phyloP scores from a whole-genome alignment of 2,797 vertebrate genomes.

The Aldrovandia affinis region DNA sequence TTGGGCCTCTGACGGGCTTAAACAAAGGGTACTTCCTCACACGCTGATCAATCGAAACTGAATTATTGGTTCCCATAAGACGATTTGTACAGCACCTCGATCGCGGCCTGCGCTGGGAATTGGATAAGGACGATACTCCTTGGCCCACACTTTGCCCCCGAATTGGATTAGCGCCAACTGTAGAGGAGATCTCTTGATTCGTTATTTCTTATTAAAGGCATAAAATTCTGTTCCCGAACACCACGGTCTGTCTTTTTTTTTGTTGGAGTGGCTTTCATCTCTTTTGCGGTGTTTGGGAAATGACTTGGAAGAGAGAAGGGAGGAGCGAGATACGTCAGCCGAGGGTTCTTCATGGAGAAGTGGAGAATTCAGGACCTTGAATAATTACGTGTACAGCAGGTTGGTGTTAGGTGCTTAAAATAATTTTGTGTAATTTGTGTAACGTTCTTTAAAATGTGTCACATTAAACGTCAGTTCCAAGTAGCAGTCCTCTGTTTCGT shows the following conservation, averaged over 20 bases:
- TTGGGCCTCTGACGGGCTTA: constrained; percentile 83
- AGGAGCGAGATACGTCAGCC: neutral
- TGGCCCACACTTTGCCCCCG: constrained; percentile 72
- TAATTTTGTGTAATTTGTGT: neutral
- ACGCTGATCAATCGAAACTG: constrained; percentile 89
- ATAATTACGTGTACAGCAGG: neutral
- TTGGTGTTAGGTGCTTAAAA: neutral
- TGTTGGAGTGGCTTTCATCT: constrained; percentile 58
- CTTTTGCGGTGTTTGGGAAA: constrained; percentile 43
- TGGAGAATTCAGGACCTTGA: neutral
- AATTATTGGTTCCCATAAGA: constrained; percentile 90
- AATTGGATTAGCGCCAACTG: constrained; percentile 85
- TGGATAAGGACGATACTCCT: constrained; percentile 85
- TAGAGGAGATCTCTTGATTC: constrained; percentile 79
- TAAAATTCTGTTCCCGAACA: constrained; percentile 73
- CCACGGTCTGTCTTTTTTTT: constrained; percentile 64
- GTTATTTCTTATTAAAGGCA: constrained; percentile 79
- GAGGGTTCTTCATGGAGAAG: neutral
- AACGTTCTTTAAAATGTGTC: neutral
- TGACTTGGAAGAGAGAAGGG: neutral
- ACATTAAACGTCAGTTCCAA: neutral
- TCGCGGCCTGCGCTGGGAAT: constrained; percentile 88
- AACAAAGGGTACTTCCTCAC: constrained; percentile 80
- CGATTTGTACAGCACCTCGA: constrained; percentile 89
- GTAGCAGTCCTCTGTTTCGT: neutral